phyloP scores from a whole-genome alignment of 1,140 invertebrate species.

The Nixonia krombeini region DNA sequence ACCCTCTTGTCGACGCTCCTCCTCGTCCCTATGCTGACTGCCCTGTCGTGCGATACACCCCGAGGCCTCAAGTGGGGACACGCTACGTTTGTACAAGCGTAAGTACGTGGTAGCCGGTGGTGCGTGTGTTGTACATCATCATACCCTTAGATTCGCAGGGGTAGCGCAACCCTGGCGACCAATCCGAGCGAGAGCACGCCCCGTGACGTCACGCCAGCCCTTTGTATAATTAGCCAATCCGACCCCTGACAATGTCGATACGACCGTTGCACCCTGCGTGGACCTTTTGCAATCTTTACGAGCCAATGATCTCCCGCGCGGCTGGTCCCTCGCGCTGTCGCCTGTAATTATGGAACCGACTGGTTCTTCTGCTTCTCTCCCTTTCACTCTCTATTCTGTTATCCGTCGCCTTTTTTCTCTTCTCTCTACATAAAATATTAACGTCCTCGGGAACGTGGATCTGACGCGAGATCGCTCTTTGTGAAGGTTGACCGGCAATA shows the following conservation, averaged over 20 bases:
- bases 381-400: slow-evolving; percentile 7
- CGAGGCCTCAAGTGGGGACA: slow-evolving; percentile 8
- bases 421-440: too few species aligned
- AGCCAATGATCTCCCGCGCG: slow-evolving; percentile 60
- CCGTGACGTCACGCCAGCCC: slow-evolving; percentile 59
- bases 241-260: slow-evolving; percentile 49
- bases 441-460: too few species aligned
- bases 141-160: slow-evolving; percentile 30
- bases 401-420: slow-evolving; percentile 5
- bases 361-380: slow-evolving; percentile 22
- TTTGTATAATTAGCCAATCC: slow-evolving; percentile 64
- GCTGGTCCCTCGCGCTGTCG: slow-evolving; percentile 28
- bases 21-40: slow-evolving; percentile 15
- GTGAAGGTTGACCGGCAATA: too few species aligned
- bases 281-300: slow-evolving; percentile 40
- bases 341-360: slow-evolving; percentile 38
- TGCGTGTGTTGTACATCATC: too few species aligned
- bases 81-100: too few species aligned
- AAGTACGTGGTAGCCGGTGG: too few species aligned
- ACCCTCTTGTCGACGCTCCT: slow-evolving; percentile 41
- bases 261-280: slow-evolving; percentile 46
- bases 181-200: slow-evolving; percentile 60
- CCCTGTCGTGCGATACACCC: slow-evolving; percentile 16
- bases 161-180: slow-evolving; percentile 41
- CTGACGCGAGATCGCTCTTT: too few species aligned